A percentile compares a stretch with the other conserved stretches of the same genome.
phyloP scores from a whole-genome alignment of 2,797 vertebrate species.

The Danio jaintianensis region DNA sequence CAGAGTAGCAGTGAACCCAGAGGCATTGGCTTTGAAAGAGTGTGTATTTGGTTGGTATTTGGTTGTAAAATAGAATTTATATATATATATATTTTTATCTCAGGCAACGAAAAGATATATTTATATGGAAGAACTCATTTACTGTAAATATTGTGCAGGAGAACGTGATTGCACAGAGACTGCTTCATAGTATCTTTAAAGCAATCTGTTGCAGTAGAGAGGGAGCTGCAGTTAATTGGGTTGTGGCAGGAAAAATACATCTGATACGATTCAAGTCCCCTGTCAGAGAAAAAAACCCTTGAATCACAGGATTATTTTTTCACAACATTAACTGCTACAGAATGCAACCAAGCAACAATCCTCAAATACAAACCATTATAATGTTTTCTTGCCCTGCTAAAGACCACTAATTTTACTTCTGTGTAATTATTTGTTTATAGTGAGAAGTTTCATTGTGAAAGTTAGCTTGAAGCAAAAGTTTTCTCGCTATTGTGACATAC shows the following conservation, averaged over 20 bases:
- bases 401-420: background rate
- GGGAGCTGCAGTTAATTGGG: constrained; percentile 45
- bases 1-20: constrained; percentile 11
- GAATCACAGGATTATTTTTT: constrained; percentile 24
- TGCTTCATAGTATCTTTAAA: constrained; percentile 36
- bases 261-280: constrained; percentile 28
- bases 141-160: constrained; percentile 18
- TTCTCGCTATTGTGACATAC: too few relatives aligned
- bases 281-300: constrained; percentile 19
- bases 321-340: background rate
- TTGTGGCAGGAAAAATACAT: constrained; percentile 21
- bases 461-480: too few relatives aligned
- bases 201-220: constrained; percentile 31
- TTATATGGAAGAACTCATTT: constrained; percentile 32
- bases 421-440: background rate
- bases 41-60: too few relatives aligned
- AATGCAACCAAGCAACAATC: background rate
- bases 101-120: constrained; percentile 26
- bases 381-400: background rate
- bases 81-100: constrained; percentile 45
- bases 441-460: background rate
- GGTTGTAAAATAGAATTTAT: constrained; percentile 13
- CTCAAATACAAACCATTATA: background rate
- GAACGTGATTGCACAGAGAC: constrained; percentile 11
- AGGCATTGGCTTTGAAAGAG: background rate